Evolutionary conservation across 1,140 invertebrate species (phyloP), one percentile per base, ranked within the genome.

Genomic region (Diorhabda elongata): DNA sequence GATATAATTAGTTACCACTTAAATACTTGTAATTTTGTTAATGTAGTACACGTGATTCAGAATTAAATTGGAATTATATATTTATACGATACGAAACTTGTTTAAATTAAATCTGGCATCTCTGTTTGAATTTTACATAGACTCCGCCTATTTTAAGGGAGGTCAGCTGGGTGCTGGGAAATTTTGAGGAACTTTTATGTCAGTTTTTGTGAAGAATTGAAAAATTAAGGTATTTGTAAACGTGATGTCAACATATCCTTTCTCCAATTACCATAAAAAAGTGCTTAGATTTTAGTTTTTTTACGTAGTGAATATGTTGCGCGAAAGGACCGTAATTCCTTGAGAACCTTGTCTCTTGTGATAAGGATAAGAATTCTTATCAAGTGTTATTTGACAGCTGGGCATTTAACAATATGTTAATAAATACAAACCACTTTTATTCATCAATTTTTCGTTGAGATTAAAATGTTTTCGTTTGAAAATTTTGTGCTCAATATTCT

Each of bases 371-470:
- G 66, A 66, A 68, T 61, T 63, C 70, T 73, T 73, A 71, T 73
- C 69, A 71, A 44, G 62, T 69, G 60, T 61, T 26, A 65, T 64
- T 70, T 69, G 64, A 68, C 62, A 70, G 61, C 68, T 65, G 68
- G 69, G 69, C 45, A 42, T 44, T 62, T 61, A 70, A 69, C 69
- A 76, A 75, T 73, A 73, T 76, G 75, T 71, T 73, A 71, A 65
- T 75, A 66, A 67, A 56, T 71, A 64, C 59, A 58, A 61, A 64
- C 58, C 62, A 56, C 44, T 71, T 68, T 69, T 74, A 64, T 64
- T 74, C 73, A 74, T 69, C 64, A 69, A 68, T 57, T 65, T 69
- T 68, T 70, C 56, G 44, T 67, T 72, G 56, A 58, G n/a, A 44
- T 66, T 66, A 74, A 74, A 64, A 72, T 72, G 71, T 69, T 66